Evolutionary conservation across 2,888 invertebrate species (phyloP).

Genomic region (Nycteola revayana): DNA sequence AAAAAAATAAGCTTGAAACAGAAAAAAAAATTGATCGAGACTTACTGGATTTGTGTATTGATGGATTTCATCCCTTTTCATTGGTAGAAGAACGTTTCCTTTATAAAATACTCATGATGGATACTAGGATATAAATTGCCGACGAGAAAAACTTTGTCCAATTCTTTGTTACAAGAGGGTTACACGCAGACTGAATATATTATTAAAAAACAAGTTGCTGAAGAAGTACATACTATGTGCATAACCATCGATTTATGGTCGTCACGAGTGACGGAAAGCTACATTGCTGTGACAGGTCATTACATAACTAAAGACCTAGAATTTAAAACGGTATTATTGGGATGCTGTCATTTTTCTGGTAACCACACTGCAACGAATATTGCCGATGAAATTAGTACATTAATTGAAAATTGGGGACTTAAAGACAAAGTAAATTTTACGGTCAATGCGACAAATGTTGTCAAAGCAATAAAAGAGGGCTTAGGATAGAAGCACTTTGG

Average conservation of each 20-base stretch:
- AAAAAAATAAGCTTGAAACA: too few species aligned
- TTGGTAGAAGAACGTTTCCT: too few species aligned
- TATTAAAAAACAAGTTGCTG: too few species aligned
- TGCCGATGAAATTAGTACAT: not conserved
- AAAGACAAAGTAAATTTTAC: conserved; percentile 3
- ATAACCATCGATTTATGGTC: conserved; percentile 2
- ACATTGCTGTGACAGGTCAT: conserved; percentile 6
- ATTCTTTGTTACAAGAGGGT: too few species aligned
- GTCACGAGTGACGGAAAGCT: not conserved
- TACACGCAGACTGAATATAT: too few species aligned
- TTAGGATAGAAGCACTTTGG: conserved; percentile 22
- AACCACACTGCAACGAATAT: conserved; percentile 6
- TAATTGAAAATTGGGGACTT: conserved; percentile 4
- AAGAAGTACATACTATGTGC: not conserved
- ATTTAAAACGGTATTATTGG: conserved; percentile 1
- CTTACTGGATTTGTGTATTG: too few species aligned
- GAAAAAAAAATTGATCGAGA: too few species aligned
- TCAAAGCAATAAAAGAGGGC: conserved; percentile 11
- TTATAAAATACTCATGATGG: too few species aligned
- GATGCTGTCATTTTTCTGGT: conserved; percentile 5
- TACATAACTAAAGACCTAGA: conserved; percentile 2
- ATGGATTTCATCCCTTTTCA: too few species aligned
- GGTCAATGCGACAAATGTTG: conserved; percentile 19
- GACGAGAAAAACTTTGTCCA: too few species aligned
- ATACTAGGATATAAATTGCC: too few species aligned